These are phyloP conservation scores for Todus mexicanus DNA, from an alignment of 2,797 vertebrate genomes.

Conservation along the genomic window DNA sequence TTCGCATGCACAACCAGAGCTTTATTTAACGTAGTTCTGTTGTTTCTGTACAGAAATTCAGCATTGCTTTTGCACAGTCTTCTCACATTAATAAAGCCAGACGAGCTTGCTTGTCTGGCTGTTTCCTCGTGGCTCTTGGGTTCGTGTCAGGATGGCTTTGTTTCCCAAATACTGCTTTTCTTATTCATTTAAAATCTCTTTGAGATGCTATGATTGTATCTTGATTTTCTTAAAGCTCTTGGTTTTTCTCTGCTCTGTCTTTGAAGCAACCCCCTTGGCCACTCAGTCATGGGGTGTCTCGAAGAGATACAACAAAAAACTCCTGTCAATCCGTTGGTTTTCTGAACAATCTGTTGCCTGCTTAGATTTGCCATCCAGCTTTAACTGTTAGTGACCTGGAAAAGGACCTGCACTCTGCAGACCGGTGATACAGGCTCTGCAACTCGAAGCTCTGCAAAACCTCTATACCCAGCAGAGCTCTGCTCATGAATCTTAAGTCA, in stretches of 20 bases:
- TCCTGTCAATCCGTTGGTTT: neutral
- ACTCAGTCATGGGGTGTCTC: neutral
- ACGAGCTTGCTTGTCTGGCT: neutral
- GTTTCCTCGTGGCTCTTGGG: neutral
- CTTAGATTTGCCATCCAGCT: neutral
- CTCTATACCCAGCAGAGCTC: neutral
- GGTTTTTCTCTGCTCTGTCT: neutral
- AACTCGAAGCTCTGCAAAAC: neutral
- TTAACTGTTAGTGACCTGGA: neutral
- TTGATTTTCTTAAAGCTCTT: neutral
- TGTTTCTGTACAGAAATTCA: neutral
- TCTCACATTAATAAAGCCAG: neutral
- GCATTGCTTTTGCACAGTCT: neutral
- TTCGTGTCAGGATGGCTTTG: neutral
- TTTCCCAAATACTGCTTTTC: neutral
- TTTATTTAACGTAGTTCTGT: neutral
- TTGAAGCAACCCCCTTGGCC: neutral
- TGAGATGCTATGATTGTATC: neutral
- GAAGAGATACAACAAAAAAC: neutral
- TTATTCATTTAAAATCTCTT: neutral
- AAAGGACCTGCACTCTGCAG: neutral
- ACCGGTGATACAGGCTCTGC: accelerated
- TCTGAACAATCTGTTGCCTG: neutral
- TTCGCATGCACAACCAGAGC: neutral
- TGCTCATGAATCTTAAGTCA: no score